Percentiles rank a stretch among this genome's conserved stretches.
Evolutionary conservation across 2,113 vertebrate genomes (phyloP).

Genomic region (Ceyx cyanopectus): DNA sequence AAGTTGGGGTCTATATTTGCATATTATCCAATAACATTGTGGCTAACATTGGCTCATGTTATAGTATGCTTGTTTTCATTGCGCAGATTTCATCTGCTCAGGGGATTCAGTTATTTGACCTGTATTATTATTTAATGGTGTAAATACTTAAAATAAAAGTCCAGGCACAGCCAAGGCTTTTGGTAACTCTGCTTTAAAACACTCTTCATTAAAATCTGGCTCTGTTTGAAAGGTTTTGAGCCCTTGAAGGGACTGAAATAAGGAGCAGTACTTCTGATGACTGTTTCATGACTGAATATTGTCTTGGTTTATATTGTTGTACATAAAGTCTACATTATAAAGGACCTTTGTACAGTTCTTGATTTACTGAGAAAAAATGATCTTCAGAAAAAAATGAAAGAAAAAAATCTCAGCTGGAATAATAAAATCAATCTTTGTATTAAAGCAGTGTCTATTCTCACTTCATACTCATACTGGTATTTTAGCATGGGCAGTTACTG

Average conservation of each 20-base stretch:
- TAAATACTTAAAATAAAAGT: constrained; percentile 55
- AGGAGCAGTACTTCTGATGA: background rate
- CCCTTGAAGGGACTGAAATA: background rate
- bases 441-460: background rate
- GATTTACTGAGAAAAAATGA: background rate
- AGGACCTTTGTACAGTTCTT: background rate
- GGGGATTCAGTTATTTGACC: constrained; percentile 44
- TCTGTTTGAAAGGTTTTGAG: constrained; percentile 16
- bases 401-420: constrained; percentile 20
- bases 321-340: background rate
- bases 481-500: background rate
- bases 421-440: background rate
- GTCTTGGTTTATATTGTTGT: background rate
- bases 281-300: constrained; percentile 16
- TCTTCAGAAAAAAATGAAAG: background rate
- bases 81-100: constrained; percentile 35
- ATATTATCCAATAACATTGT: background rate
- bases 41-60: background rate
- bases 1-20: background rate
- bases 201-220: constrained; percentile 18
- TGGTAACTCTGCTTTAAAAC: constrained; percentile 19
- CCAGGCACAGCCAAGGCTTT: constrained; percentile 46
- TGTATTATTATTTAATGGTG: constrained; percentile 63
- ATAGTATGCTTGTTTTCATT: constrained; percentile 44
- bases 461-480: background rate